Base-by-base conservation (phyloP, 2,888 invertebrate genomes). In the Resseliella maxima region DNA sequence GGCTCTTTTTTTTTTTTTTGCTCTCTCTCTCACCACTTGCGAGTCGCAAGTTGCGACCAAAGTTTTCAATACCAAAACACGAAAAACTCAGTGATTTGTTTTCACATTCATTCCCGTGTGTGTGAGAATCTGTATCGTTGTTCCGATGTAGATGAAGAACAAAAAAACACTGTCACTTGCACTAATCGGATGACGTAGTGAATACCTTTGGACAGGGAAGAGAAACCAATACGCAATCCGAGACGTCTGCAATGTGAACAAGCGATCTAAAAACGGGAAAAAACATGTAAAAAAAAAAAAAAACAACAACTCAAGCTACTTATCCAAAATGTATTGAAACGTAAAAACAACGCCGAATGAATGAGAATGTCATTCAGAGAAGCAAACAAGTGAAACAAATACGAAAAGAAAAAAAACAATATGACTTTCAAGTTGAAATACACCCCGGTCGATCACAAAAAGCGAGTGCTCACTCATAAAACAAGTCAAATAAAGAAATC, bases 401-500 rank as follows among this genome's bases (percentile, higher is more conserved):
- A n/a, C 35, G 5, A 36, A 81, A 18, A 81, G 35, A 8, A 81
- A 35, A 36, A 81, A 6, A 81, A 81, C 81, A 81, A 81, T 81
- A n/a, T 21, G 81, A 81, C 81, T 81, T 81, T 81, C 35, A 81
- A 81, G 81, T 81, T 81, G 81, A 35, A 81, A 81, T 81, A 36
- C 81, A 81, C 81, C 81, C 81, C 81, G 81, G 81, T 81, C 18
- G 81, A 81, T 36, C 81, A 81, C 81, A 81, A 81, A 81, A 36
- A 35, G 36, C 81, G 35, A 81, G 81, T 81, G 81, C 81, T 81
- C 81, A 81, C 81, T 81, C 81, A 81, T 81, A 81, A 81, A 81
- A 81, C 81, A 81, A 81, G 81, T 31, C 81, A 81, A 81, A 81
- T 81, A 36, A 81, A 81, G 81, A 81, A 81, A 81, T 81, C 81